These are phyloP conservation scores for Meghimatium bilineatum DNA, from an alignment of 2,888 invertebrate species.

Conservation along the genomic window DNA sequence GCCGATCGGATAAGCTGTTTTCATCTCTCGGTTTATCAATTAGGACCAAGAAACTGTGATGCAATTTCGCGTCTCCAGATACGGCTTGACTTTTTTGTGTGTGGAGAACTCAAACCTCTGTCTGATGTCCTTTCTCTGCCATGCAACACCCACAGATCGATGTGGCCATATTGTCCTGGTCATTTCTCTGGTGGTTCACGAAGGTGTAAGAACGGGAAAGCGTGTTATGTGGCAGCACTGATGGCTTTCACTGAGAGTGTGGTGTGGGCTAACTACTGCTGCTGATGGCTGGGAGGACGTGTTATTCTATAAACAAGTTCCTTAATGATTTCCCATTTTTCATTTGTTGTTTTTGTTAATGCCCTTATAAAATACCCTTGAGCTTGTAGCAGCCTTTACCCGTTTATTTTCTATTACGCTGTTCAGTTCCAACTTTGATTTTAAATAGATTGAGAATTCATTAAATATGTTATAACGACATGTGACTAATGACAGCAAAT, in stretches of 20 bases:
- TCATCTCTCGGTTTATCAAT: constrained; percentile 45
- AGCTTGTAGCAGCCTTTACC: neutral
- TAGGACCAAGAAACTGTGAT: constrained; percentile 42
- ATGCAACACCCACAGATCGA: constrained; percentile 12
- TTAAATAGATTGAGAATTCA: neutral
- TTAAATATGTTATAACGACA: neutral
- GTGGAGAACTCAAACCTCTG: neutral
- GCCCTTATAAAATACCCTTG: constrained; percentile 3
- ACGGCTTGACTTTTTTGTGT: constrained; percentile 9
- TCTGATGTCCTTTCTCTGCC: constrained; percentile 19
- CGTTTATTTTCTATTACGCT: neutral
- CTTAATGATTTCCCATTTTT: constrained; percentile 24
- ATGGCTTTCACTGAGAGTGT: neutral
- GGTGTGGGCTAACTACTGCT: neutral
- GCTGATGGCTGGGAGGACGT: neutral
- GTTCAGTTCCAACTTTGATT: neutral
- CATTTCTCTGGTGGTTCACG: constrained; percentile 18
- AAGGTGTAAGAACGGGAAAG: constrained; percentile 31
- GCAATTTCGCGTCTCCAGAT: constrained; percentile 34
- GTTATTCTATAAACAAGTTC: constrained; percentile 28
- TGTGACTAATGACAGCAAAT: too few species aligned
- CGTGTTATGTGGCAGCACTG: constrained; percentile 20
- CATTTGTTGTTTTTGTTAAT: constrained; percentile 10
- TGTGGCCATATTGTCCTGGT: constrained; percentile 21
- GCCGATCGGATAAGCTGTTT: constrained; percentile 47